Evolutionary conservation across 1,140 invertebrate genomes (phyloP).

Genomic region (Gonioctena quinquepunctata): DNA sequence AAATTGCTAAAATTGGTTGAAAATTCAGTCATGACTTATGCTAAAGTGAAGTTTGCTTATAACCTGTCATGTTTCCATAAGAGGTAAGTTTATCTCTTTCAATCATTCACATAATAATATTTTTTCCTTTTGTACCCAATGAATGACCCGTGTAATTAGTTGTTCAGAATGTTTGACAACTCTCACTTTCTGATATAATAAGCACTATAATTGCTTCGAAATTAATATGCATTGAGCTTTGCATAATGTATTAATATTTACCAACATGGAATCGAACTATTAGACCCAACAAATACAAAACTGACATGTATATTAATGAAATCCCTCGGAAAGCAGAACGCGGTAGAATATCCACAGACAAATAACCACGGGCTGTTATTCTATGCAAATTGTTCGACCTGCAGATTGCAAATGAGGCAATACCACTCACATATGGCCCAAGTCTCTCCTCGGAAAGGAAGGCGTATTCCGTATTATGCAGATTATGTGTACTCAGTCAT

Average conservation of each 20-base stretch:
- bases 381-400: constrained; percentile 50
- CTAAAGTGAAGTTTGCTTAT: too few species aligned
- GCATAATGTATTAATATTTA: not conserved
- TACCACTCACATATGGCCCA: constrained; percentile 24
- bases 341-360: constrained; percentile 28
- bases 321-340: constrained; percentile 17
- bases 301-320: constrained; percentile 49
- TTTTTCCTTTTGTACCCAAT: too few species aligned
- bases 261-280: not conserved
- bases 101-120: too few species aligned
- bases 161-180: not conserved
- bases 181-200: not conserved
- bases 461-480: constrained; percentile 33
- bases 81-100: too few species aligned
- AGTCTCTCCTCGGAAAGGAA: constrained; percentile 1
- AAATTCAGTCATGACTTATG: too few species aligned
- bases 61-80: too few species aligned
- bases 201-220: too few species aligned
- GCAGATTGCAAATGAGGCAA: constrained; percentile 49
- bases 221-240: too few species aligned
- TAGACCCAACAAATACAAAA: constrained; percentile 29
- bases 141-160: too few species aligned
- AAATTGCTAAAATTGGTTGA: too few species aligned
- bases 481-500: constrained; percentile 48
- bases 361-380: constrained; percentile 46